A percentile compares a stretch with the other conserved stretches of the same genome.
phyloP scores from a whole-genome alignment of 2,888 invertebrate species.

The Hedya salicella region DNA sequence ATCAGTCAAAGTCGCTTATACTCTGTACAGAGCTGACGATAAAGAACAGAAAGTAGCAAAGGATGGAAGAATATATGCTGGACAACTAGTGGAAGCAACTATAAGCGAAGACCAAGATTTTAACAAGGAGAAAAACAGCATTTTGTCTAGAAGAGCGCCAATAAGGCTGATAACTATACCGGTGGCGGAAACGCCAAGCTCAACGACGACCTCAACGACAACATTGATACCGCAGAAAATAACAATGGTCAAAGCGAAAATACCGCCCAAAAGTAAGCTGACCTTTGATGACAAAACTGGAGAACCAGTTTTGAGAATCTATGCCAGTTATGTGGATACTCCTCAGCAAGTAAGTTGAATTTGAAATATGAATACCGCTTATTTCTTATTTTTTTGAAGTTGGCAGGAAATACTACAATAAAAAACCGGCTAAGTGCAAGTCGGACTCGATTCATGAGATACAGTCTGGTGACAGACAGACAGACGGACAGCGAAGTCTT shows the following conservation, averaged over 20 bases:
- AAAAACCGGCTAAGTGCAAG: no score
- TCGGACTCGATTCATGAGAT: no score
- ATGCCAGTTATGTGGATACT: constrained; percentile 76
- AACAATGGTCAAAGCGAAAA: constrained; percentile 71
- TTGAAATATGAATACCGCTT: not conserved
- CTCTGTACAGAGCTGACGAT: constrained; percentile 67
- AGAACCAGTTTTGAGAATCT: constrained; percentile 83
- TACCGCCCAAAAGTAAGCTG: constrained; percentile 75
- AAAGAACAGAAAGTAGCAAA: constrained; percentile 64
- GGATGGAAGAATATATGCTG: constrained; percentile 71
- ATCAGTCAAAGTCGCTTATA: constrained; percentile 73
- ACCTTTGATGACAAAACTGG: constrained; percentile 77
- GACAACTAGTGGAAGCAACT: constrained; percentile 77
- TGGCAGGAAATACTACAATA: no score
- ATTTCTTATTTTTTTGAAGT: no score
- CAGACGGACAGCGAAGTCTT: no score
- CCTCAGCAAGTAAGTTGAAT: constrained; percentile 63
- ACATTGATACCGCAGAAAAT: constrained; percentile 57
- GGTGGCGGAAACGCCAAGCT: constrained; percentile 59
- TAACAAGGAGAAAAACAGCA: constrained; percentile 68
- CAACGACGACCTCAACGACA: constrained; percentile 46
- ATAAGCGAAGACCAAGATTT: constrained; percentile 76
- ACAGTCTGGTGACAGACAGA: no score
- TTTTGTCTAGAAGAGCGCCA: constrained; percentile 67
- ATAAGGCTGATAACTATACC: constrained; percentile 65